Conservation (phyloP, 2,888 invertebrate genomes). For the Pseudococcus viburni region DNA sequence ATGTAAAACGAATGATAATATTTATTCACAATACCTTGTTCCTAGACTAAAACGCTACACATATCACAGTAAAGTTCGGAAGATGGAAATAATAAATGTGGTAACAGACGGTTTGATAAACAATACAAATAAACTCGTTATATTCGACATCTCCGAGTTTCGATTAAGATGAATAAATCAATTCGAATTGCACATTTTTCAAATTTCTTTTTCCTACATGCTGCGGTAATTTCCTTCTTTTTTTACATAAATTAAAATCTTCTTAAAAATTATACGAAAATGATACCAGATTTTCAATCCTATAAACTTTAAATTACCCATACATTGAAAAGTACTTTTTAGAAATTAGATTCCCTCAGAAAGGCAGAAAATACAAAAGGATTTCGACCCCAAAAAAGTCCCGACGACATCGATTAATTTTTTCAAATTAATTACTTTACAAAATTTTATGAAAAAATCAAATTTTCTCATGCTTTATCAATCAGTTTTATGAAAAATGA, state of each 20-base stretch:
- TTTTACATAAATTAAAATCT: neutral
- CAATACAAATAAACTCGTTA: conserved; percentile 41
- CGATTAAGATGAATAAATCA: neutral
- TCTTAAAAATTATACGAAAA: neutral
- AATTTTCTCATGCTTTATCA: no score
- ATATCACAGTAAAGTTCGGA: conserved; percentile 66
- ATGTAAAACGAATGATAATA: conserved; percentile 43
- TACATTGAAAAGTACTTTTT: neutral
- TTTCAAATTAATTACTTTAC: no score
- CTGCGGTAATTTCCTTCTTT: neutral
- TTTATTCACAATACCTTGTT: conserved; percentile 50
- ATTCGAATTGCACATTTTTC: neutral
- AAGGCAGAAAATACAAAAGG: no score
- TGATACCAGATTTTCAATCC: neutral
- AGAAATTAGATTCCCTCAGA: no score
- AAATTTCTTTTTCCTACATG: neutral
- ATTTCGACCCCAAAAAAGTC: no score
- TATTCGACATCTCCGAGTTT: conserved; percentile 13
- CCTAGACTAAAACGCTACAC: conserved; percentile 63
- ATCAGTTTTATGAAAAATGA: no score
- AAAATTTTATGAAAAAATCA: no score
- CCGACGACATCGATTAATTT: no score
- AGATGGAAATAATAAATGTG: conserved; percentile 62
- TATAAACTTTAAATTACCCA: neutral
- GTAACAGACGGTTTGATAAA: conserved; percentile 54